phyloP scores from a whole-genome alignment of 2,797 vertebrate species.

The Myotis planiceps region DNA sequence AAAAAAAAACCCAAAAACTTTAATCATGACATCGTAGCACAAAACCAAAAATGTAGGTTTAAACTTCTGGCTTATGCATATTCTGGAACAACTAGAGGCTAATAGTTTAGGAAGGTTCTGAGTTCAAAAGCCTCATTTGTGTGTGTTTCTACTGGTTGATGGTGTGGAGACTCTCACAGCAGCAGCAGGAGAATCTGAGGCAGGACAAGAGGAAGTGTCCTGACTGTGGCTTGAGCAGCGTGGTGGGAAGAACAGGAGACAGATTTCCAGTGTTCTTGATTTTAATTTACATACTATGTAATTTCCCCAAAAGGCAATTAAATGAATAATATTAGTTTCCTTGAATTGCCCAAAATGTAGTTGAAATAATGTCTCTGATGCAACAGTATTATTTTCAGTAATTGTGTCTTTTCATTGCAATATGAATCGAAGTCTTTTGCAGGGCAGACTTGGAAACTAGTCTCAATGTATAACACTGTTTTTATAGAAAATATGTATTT shows the following conservation, averaged over 20 bases:
- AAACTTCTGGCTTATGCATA: background rate
- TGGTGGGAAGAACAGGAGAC: background rate
- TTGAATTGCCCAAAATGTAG: background rate
- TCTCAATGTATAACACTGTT: background rate
- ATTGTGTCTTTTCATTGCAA: conserved; percentile 26
- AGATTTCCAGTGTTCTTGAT: background rate
- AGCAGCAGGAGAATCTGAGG: background rate
- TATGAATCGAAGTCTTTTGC: conserved; percentile 24
- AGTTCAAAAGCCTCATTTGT: background rate
- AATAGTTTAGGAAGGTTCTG: background rate
- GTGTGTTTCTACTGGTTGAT: background rate
- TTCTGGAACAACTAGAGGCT: background rate
- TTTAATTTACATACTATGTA: background rate
- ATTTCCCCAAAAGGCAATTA: conserved; percentile 2
- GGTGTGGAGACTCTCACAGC: background rate
- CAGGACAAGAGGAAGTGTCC: background rate
- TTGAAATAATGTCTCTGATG: conserved; percentile 33
- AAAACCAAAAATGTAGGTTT: background rate
- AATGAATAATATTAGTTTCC: conserved; percentile 16
- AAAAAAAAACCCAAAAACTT: background rate
- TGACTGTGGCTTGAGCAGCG: background rate
- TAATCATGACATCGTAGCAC: background rate
- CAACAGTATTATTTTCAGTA: conserved; percentile 37
- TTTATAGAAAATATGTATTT: background rate
- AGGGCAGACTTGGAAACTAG: background rate